Conservation (phyloP, 2,888 invertebrate species). For the Autographa gamma region DNA sequence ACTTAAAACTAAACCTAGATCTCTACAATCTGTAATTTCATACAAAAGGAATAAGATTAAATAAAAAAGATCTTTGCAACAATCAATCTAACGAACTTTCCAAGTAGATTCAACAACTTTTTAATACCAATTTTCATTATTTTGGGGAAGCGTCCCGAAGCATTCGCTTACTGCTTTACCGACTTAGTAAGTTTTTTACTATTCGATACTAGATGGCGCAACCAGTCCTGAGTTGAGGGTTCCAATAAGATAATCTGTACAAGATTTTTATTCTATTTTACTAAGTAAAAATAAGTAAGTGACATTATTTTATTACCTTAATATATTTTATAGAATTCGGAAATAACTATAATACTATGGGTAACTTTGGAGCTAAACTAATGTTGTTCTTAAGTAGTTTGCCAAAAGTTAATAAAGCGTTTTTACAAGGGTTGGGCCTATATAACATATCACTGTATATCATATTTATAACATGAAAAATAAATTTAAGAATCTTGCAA, state of each 20-base stretch:
- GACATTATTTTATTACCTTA: too few relatives aligned
- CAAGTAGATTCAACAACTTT: conserved; percentile 38
- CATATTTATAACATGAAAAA: too few relatives aligned
- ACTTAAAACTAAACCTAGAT: too few relatives aligned
- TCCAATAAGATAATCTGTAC: conserved; percentile 9
- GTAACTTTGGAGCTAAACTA: too few relatives aligned
- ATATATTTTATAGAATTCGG: too few relatives aligned
- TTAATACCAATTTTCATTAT: conserved; percentile 33
- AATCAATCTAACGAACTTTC: conserved; percentile 33
- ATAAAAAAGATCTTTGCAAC: conserved; percentile 15
- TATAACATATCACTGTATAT: too few relatives aligned
- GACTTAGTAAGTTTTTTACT: conserved; percentile 62
- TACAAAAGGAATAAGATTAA: neutral
- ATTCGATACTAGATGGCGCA: conserved; percentile 75
- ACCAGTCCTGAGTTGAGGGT: conserved; percentile 39
- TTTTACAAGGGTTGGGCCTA: too few relatives aligned
- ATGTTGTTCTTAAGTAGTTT: too few relatives aligned
- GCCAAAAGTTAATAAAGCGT: too few relatives aligned
- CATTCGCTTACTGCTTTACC: conserved; percentile 77
- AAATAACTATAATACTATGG: too few relatives aligned
- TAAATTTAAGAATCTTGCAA: too few relatives aligned
- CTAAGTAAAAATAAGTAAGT: too few relatives aligned
- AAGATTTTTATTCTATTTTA: neutral
- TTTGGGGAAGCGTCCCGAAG: conserved; percentile 66
- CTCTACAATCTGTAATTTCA: neutral